Percentiles rank a stretch among this genome's conserved stretches.
Conservation (phyloP, 2,797 vertebrate species). For the Cossypha niveicapilla region DNA sequence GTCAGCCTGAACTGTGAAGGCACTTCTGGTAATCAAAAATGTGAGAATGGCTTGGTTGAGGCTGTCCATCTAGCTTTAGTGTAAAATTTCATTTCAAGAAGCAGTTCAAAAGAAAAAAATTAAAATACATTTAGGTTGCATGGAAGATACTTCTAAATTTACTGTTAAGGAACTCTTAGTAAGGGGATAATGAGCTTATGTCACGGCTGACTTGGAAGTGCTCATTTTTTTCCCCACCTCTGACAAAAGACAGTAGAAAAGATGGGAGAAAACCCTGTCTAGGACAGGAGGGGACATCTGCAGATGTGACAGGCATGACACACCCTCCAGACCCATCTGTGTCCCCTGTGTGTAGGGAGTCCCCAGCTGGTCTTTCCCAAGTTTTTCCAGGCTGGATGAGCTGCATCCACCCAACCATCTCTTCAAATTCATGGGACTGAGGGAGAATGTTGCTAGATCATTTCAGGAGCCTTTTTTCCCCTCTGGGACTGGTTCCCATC, state of each 20-base stretch:
- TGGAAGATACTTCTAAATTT: not conserved
- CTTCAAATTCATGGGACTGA: not conserved
- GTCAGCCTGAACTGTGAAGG: not conserved
- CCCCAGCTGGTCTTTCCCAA: not conserved
- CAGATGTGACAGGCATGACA: not conserved
- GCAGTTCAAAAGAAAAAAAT: not conserved
- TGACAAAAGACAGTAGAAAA: not conserved
- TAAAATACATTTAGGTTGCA: not conserved
- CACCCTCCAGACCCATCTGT: not conserved
- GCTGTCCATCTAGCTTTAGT: not conserved
- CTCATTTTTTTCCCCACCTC: not conserved
- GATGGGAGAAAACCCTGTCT: not conserved
- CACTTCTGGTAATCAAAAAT: not conserved
- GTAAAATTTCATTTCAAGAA: not conserved
- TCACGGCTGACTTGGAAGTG: not conserved
- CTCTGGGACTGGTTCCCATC: not conserved
- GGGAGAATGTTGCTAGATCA: not conserved
- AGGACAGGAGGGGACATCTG: not conserved
- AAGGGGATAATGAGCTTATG: not conserved
- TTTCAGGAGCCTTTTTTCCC: not conserved
- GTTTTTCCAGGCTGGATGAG: not conserved
- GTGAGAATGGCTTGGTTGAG: not conserved
- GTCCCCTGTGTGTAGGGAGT: fast-evolving
- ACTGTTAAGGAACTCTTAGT: not conserved
- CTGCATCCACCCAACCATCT: not conserved